These are phyloP conservation scores for Asteroscopus sphinx DNA, from an alignment of 2,888 invertebrate genomes.

Conservation along the genomic window DNA sequence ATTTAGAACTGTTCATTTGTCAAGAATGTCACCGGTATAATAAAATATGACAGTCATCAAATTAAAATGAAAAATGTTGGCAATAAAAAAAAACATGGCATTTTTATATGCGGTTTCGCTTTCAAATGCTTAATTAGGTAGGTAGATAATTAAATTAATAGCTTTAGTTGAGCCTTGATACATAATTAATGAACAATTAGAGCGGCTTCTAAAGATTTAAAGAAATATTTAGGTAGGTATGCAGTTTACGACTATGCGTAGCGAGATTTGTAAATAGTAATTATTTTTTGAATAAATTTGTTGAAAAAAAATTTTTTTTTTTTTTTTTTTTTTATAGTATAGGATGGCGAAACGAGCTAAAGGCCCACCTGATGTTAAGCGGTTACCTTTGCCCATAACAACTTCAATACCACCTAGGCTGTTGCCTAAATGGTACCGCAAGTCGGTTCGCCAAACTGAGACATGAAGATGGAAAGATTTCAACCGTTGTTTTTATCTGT, in stretches of 20 bases:
- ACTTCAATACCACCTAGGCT: too few relatives aligned
- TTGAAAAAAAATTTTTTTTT: too few relatives aligned
- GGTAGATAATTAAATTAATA: constrained; percentile 16
- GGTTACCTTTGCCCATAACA: too few relatives aligned
- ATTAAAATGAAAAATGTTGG: not conserved
- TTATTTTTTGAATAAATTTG: too few relatives aligned
- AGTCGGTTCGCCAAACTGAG: too few relatives aligned
- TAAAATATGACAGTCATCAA: not conserved
- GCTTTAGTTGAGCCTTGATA: constrained; percentile 4
- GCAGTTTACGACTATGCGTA: not conserved
- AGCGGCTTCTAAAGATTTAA: constrained; percentile 2
- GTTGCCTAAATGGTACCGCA: too few relatives aligned
- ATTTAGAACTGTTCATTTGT: not conserved
- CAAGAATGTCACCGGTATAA: not conserved
- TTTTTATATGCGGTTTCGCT: constrained; percentile 11
- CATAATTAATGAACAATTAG: constrained; percentile 36
- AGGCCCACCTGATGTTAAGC: too few relatives aligned
- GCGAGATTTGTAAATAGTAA: too few relatives aligned
- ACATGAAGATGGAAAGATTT: too few relatives aligned
- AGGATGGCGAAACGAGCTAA: too few relatives aligned
- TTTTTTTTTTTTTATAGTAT: too few relatives aligned
- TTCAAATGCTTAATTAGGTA: constrained; percentile 26
- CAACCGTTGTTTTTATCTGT: not conserved
- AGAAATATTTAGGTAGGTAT: not conserved
- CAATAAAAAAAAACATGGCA: constrained; percentile 16